Percentiles rank a stretch among this genome's conserved stretches.
These are phyloP conservation scores for Ptychadena robeensis DNA, from an alignment of 2,797 vertebrate species.

Conservation along the genomic window DNA sequence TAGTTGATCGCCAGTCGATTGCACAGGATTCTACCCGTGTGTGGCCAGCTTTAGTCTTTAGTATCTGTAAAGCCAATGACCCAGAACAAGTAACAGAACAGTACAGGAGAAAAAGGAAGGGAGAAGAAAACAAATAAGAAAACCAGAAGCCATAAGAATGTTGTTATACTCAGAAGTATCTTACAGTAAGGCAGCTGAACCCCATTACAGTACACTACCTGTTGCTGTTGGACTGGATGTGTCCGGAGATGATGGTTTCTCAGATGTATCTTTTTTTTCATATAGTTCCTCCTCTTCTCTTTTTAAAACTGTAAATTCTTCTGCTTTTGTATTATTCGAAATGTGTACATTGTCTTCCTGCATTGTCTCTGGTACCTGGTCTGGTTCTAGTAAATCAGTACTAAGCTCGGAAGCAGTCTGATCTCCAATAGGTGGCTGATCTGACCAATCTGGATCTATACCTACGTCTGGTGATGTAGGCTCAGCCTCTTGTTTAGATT, in stretches of 20 bases:
- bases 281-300: background rate
- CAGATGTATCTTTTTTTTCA: slow-evolving; percentile 4
- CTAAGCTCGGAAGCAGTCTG: background rate
- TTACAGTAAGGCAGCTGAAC: background rate
- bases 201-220: slow-evolving; percentile 67
- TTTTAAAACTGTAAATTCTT: background rate
- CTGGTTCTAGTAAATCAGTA: background rate
- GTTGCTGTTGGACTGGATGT: slow-evolving; percentile 46
- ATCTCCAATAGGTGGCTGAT: background rate
- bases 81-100: no score
- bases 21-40: no score
- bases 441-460: background rate
- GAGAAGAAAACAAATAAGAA: background rate
- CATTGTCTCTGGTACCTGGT: background rate
- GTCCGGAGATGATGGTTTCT: slow-evolving; percentile 9
- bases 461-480: no score
- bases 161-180: no score
- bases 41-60: no score
- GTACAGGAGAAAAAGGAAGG: no score
- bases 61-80: no score
- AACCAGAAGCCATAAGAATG: background rate
- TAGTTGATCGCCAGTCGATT: no score
- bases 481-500: background rate
- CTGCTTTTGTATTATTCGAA: background rate
- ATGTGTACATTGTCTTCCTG: background rate